phyloP scores from a whole-genome alignment of 2,797 vertebrate species.

The Pangasius djambal region DNA sequence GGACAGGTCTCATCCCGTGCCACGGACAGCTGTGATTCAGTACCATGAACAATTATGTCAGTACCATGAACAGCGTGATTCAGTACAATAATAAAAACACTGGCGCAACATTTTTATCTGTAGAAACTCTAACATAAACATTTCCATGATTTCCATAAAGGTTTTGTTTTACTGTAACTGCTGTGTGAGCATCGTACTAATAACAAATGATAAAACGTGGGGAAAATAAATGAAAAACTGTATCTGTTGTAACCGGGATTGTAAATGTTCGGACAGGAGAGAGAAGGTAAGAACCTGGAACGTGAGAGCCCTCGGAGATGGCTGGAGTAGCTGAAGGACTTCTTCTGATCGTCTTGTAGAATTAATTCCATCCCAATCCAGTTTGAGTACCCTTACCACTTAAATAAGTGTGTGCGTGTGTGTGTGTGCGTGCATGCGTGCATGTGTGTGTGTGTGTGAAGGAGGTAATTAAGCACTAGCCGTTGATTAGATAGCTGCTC shows the following conservation, averaged over 20 bases:
- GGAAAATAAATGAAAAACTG: not conserved
- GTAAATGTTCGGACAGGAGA: not conserved
- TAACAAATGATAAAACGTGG: not conserved
- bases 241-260: not conserved
- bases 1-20: too few species aligned
- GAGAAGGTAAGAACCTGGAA: not conserved
- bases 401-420: constrained; percentile 46
- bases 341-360: not conserved
- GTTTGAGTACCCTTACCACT: constrained; percentile 65
- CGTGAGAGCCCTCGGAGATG: not conserved
- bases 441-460: constrained; percentile 63
- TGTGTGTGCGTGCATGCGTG: constrained; percentile 56
- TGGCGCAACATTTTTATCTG: not conserved
- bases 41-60: not conserved
- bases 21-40: constrained; percentile 8
- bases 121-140: not conserved
- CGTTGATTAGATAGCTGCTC: constrained; percentile 76
- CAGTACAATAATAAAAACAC: not conserved
- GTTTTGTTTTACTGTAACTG: not conserved
- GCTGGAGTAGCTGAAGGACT: not conserved
- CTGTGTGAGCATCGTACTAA: not conserved
- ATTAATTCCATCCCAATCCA: not conserved
- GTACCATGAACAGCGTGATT: not conserved
- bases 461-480: constrained; percentile 75
- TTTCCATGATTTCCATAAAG: not conserved